These are phyloP conservation scores for Drosophila sulfurigaster DNA, from an alignment of 1,140 invertebrate genomes.

Conservation along the genomic window DNA sequence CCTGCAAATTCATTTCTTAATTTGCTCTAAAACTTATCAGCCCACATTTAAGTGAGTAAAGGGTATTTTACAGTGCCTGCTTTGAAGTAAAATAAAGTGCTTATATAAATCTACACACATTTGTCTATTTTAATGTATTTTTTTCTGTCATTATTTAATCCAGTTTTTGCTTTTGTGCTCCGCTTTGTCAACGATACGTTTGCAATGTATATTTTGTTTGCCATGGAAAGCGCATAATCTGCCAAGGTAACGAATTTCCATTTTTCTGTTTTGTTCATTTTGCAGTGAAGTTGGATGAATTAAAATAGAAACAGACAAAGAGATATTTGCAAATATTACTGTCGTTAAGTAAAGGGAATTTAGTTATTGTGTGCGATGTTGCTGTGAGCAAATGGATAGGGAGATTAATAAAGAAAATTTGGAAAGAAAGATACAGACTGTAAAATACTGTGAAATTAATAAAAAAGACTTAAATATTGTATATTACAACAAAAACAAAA, in stretches of 20 bases:
- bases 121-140: conserved; percentile 6
- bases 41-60: neutral
- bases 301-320: neutral
- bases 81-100: neutral
- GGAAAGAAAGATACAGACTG: too few species aligned
- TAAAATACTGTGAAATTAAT: too few species aligned
- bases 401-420: neutral
- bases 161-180: neutral
- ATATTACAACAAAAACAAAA: too few species aligned
- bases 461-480: too few species aligned
- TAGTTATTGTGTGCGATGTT: neutral
- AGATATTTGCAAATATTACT: neutral
- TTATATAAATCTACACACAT: conserved; percentile 4
- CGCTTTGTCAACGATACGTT: conserved; percentile 26
- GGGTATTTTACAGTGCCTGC: neutral
- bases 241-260: conserved; percentile 27
- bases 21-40: too few species aligned
- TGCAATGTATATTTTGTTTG: conserved; percentile 17
- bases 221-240: conserved; percentile 31
- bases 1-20: too few species aligned
- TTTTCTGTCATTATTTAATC: conserved; percentile 9
- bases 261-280: neutral
- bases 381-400: neutral
- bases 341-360: neutral
- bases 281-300: neutral